Conservation (phyloP, 2,797 vertebrate species). For the Crocodylus rhombifer region DNA sequence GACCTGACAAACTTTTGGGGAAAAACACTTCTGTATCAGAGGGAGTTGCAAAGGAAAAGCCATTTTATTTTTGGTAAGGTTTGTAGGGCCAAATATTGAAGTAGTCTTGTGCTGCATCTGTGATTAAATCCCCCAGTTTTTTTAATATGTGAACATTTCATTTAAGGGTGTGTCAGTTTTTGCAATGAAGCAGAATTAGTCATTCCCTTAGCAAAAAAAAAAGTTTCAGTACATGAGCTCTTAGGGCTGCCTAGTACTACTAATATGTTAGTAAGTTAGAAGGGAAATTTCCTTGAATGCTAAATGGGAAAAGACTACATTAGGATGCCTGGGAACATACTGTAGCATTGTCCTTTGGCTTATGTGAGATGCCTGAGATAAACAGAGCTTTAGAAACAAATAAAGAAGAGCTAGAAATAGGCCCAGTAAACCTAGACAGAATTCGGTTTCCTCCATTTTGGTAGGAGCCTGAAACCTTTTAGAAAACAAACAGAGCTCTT, state of each 20-base stretch:
- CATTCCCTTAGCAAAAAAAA: not conserved
- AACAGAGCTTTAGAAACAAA: not conserved
- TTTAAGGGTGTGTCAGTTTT: conserved; percentile 14
- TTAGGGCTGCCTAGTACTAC: not conserved
- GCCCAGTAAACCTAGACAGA: not conserved
- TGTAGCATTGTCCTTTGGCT: not conserved
- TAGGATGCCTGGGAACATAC: not conserved
- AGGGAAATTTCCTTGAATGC: not conserved
- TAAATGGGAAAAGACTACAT: not conserved
- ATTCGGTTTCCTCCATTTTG: not conserved
- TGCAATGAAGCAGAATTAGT: not conserved
- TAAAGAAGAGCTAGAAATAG: not conserved
- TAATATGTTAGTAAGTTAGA: not conserved
- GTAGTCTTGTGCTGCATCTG: conserved; percentile 42
- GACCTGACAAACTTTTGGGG: conserved; percentile 24
- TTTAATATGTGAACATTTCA: not conserved
- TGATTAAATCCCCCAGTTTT: conserved; percentile 45
- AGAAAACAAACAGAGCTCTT: not conserved
- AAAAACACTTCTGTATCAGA: conserved; percentile 5
- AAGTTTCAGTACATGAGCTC: not conserved
- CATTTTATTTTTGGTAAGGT: conserved; percentile 55
- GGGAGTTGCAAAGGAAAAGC: conserved; percentile 41
- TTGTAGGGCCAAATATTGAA: conserved; percentile 53
- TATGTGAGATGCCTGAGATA: not conserved
- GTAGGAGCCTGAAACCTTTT: not conserved